Base-by-base conservation (phyloP, 2,797 vertebrate genomes). In the Austrolebias charrua region DNA sequence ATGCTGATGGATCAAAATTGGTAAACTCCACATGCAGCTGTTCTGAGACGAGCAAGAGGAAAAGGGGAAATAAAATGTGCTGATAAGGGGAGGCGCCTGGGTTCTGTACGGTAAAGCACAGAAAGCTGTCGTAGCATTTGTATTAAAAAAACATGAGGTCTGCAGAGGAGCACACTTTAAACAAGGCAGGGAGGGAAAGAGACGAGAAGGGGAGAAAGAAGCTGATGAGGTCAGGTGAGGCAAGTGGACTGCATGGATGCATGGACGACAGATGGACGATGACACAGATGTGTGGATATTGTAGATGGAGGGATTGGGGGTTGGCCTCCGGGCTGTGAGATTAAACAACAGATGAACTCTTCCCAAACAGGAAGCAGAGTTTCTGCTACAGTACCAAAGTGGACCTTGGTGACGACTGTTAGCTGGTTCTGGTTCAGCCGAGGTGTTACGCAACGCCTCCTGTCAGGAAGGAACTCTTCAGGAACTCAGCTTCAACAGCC, bases 321-420 rank as follows among this genome's bases (percentile, higher is more conserved):
- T 71, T 63, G 67, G 60, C 62, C 65, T 79, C 50, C 5, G 20
- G 47, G 69, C 42, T 9, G 56, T 5, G 16, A 63, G 84, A 85
- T 86, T 88, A 86, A 80, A 28, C 63, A 48, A 1, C 69, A 75
- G 86, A 85, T 88, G 85, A 85, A 80, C 74, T 80, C 58, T 79
- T 75, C 51, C 55, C 75, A 75, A 73, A 73, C 60, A 69, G 71
- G 69, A 78, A 44, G 73, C 63, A 57, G 57, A 76, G 10, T 50
- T 56, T 73, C 59, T 6, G 7, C 57, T 1, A 20, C 51, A 63
- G 70, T 60, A 71, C 58, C 71, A 80, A 78, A 76, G 35, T 63
- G 52, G 47, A 65, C 42, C 11, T 33, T 35, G 50, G 45, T 67
- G 70, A 44, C 53, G 24, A 67, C 76, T 71, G 59, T 80, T 75